These are phyloP conservation scores for Podarcis lilfordi DNA, from an alignment of 2,797 vertebrate species.

Conservation along the genomic window DNA sequence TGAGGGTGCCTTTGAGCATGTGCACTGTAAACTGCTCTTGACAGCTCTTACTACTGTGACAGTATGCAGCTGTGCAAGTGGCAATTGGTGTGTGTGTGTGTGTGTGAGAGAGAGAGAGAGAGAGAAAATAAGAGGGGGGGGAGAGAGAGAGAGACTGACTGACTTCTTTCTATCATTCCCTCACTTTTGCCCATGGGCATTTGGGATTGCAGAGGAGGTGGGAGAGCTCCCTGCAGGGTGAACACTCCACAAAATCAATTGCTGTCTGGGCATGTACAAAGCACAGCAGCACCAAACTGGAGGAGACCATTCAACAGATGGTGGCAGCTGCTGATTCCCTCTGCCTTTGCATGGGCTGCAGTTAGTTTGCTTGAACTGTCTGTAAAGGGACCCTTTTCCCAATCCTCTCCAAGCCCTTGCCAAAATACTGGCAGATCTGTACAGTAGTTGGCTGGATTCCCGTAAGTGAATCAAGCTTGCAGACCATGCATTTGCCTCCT, in stretches of 20 bases:
- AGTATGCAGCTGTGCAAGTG: neutral
- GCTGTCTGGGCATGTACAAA: neutral
- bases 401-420: neutral
- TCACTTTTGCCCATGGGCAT: neutral
- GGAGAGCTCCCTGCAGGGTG: neutral
- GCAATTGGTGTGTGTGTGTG: neutral
- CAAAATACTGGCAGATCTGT: neutral
- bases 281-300: neutral
- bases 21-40: neutral
- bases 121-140: neutral
- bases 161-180: neutral
- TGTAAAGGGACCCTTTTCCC: neutral
- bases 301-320: neutral
- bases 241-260: neutral
- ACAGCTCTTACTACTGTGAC: neutral
- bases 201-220: neutral
- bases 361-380: neutral
- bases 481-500: neutral
- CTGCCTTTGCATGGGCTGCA: neutral
- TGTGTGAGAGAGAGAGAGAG: neutral
- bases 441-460: neutral
- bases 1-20: neutral
- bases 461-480: neutral
- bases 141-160: neutral
- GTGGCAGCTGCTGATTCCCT: neutral